Percentiles rank a stretch among this genome's conserved stretches.
phyloP scores from a whole-genome alignment of 2,888 invertebrate genomes.

The Koerneria pararmatus region DNA sequence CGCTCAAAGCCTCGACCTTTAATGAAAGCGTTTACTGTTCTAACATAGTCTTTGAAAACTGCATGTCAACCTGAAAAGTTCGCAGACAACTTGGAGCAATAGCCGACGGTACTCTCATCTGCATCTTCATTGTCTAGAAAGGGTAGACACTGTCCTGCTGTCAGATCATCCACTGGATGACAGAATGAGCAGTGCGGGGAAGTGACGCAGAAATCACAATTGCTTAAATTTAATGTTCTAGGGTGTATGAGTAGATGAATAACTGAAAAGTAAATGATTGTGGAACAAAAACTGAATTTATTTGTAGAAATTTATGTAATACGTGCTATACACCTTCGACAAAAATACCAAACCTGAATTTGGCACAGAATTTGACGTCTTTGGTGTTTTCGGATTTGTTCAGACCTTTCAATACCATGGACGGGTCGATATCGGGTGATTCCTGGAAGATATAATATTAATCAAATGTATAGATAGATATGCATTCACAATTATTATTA shows the following conservation, averaged over 20 bases:
- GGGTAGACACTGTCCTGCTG: constrained; percentile 15
- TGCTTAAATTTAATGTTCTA: constrained; percentile 38
- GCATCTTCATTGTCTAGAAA: background rate
- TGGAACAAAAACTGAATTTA: too few relatives aligned
- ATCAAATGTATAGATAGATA: background rate
- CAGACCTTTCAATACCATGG: too few relatives aligned
- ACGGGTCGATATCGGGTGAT: background rate
- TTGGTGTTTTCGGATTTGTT: too few relatives aligned
- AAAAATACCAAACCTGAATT: too few relatives aligned
- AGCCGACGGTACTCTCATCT: background rate
- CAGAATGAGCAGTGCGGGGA: constrained; percentile 62
- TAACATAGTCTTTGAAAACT: too few relatives aligned
- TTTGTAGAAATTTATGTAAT: too few relatives aligned
- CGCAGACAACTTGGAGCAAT: background rate
- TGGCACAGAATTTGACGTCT: too few relatives aligned
- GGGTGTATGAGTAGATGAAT: too few relatives aligned
- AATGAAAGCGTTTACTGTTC: too few relatives aligned
- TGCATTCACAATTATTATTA: background rate
- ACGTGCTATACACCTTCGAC: too few relatives aligned
- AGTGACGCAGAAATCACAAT: constrained; percentile 63
- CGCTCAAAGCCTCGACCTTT: too few relatives aligned
- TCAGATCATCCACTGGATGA: constrained; percentile 20
- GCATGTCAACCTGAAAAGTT: background rate
- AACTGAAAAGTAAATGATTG: too few relatives aligned
- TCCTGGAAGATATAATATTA: constrained; percentile 1